Base-by-base conservation (phyloP, 2,113 vertebrate genomes). In the Sprattus sprattus region DNA sequence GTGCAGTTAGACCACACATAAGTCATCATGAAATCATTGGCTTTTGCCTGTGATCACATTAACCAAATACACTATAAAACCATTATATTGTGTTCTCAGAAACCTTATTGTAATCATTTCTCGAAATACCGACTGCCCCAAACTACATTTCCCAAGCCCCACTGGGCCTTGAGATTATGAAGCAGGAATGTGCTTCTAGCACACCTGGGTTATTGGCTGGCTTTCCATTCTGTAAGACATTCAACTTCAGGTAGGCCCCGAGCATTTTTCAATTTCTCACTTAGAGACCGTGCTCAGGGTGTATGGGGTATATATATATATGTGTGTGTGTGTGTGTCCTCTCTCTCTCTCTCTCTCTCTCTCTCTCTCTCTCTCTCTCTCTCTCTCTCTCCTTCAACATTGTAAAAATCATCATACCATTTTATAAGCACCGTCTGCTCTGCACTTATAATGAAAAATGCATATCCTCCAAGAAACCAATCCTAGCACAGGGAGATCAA, bases 381-480 rank as follows among this genome's bases (percentile, higher is more conserved):
- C 32, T 75, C 28, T 75, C 71, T 91, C 90, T 90, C 87, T 89
- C 88, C 86, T 64, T 89, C 84, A 92, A 89, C 91, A 91, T 92
- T 93, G 71, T 91, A 75, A 89, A 92, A 87, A 93, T 91, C 85
- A 92, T 87, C 67, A 88, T 81, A 50, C 54, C 49, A 50, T 82
- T 89, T 89, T 88, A 89, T 89, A 44, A 90, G 89, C 83, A 92
- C 90, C 88, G 88, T 87, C 83, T 81, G 82, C 87, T 91, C 81
- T 89, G 86, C 78, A 90, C 89, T 85, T 85, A 90, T 88, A 84
- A 93, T 94, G 88, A 95, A 95, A 95, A 93, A 94, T 93, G 90
- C 90, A 94, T 94, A 95, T 94, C 93, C 92, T 93, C 92, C 93
- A 94, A 94, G 93, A 94, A 91, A 90, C 92, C 93, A 89, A 91